Evolutionary conservation across 2,888 invertebrate species (phyloP), one percentile per base, ranked within the genome.

Genomic region (Zygaena filipendulae): DNA sequence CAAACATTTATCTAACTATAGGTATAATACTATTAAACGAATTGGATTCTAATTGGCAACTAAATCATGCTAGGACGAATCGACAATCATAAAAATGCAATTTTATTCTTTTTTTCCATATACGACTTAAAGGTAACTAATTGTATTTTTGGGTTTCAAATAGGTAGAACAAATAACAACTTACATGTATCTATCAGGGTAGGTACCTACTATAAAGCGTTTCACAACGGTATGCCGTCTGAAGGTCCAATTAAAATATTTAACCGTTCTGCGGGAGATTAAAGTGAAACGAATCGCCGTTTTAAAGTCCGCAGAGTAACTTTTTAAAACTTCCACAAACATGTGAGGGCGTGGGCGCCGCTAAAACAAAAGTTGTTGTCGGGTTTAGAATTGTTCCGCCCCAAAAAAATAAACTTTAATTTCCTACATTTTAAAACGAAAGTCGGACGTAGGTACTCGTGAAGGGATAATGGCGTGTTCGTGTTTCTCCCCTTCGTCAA

Each of bases 351-450:
- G 52, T 57, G 72, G 69, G 67, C 52, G 52, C 58, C 43, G 66
- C 69, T 79, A 75, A 79, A 75, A 79, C 56, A 68, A 61, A 79
- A 77, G 77, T 77, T 77, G 66, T 48, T 52, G 42, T 39, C 60
- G 66, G 67, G 71, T 69, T 74, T 69, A 62, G 71, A 67, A 75
- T 70, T 72, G 74, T 69, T 69, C 41, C 55, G 43, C 49, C 62
- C 49, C 62, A 59, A 68, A 74, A 75, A 74, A 77, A 69, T 64
- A 59, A 74, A 72, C 59, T 75, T 74, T 69, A 71, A 74, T 74
- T 75, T 53, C 63, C 59, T 67, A 69, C 67, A 61, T 68, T 75
- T 74, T 69, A 64, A 72, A 75, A 72, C 66, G 61, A 69, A 69
- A 72, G 68, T 66, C 70, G 59, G 52, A 40, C 50, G n/a, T n/a